Conservation (phyloP, 1,140 invertebrate genomes). For the Pseudobourletiella spinata region DNA sequence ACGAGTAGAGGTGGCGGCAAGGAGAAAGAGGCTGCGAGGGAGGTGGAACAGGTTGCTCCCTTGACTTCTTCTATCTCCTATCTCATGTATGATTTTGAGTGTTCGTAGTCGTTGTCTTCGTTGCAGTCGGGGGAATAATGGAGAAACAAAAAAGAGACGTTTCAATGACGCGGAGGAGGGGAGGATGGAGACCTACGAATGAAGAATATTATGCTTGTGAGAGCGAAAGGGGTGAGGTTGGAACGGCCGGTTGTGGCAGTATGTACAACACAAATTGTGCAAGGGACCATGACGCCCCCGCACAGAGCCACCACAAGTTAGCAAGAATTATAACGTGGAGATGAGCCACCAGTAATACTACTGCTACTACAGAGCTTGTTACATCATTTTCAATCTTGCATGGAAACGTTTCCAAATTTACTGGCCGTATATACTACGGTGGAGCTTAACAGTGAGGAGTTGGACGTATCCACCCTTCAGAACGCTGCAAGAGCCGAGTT, state of each 20-base stretch:
- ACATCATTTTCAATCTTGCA: neutral
- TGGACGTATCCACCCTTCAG: too few species aligned
- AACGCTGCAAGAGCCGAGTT: too few species aligned
- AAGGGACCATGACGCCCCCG: conserved; percentile 21
- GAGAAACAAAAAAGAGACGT: too few species aligned
- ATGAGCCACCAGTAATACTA: too few species aligned
- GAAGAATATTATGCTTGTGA: too few species aligned
- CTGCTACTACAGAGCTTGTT: neutral
- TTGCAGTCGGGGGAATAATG: too few species aligned
- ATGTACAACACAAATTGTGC: conserved; percentile 5
- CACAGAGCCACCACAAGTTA: neutral
- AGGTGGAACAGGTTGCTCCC: neutral
- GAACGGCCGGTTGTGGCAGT: neutral
- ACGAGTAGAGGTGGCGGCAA: neutral
- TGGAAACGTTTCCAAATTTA: neutral
- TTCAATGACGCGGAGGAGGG: neutral
- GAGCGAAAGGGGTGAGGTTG: conserved; percentile 12
- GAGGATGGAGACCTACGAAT: too few species aligned
- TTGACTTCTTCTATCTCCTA: too few species aligned
- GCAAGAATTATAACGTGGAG: too few species aligned
- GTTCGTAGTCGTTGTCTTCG: too few species aligned
- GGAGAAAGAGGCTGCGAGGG: neutral
- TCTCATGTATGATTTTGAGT: too few species aligned
- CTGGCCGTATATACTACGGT: neutral
- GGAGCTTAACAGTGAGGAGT: too few species aligned